Evolutionary conservation across 2,888 invertebrate species (phyloP), one percentile per base, ranked within the genome.

Genomic region (Sepiola atlantica): DNA sequence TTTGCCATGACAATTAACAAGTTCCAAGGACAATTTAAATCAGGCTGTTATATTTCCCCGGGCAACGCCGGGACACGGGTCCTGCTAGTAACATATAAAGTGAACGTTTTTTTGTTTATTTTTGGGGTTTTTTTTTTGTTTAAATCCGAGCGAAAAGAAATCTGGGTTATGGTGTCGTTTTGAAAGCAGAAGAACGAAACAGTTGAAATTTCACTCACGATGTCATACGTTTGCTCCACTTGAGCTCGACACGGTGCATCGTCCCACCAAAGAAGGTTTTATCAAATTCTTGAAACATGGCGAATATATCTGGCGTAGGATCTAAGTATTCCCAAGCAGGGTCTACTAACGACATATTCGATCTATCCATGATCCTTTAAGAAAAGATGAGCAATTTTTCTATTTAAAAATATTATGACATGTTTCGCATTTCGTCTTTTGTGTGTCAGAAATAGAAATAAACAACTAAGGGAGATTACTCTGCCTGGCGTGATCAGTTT

Each of bases 141-240:
- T 45, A 45, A 8, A 45, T 45, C 8, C 45, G 45, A 4, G 45
- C 45, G 45, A 45, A 45, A 45, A 45, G 4, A 45, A 45, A 45
- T 45, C 45, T 45, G 45, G 45, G 45, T 45, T 45, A 45, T 45
- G 45, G 45, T 45, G 45, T 45, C 45, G 45, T 45, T 45, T 45
- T 45, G 8, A 45, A 45, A 45, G 45, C 2, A 45, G 45, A 45
- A n/a, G n/a, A n/a, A n/a, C n/a, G n/a, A n/a, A n/a, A n/a, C n/a
- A n/a, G n/a, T n/a, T n/a, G n/a, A n/a, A 94, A 18, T 35, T 92
- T 35, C 55, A 95, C 97, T 97, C 97, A 98, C 98, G 98, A 97
- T 21, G 98, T 98, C 99, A 99, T 99, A 95, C 98, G 98, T 96
- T 98, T 98, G 97, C 99, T 99, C 99, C 99, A 99, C 96, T 98